A percentile compares a stretch with the other conserved stretches of the same genome.
phyloP scores from a whole-genome alignment of 2,113 vertebrate species.

The Chloropsis hardwickii region DNA sequence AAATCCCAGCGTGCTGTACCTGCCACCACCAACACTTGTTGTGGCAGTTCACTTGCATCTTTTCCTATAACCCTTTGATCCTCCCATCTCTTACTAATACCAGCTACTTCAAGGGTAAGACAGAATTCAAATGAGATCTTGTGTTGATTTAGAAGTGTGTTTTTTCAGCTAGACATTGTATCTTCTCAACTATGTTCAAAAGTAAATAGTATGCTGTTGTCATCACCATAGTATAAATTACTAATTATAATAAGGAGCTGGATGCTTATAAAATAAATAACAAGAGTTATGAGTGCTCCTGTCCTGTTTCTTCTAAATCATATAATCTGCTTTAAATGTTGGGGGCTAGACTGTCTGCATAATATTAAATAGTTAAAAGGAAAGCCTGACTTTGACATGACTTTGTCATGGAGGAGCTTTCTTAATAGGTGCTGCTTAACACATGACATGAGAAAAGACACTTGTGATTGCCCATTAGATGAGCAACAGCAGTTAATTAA shows the following conservation, averaged over 20 bases:
- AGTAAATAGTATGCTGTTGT: not conserved
- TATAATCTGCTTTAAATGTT: not conserved
- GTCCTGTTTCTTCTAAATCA: not conserved
- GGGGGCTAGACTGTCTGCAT: not conserved
- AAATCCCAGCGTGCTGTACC: not conserved
- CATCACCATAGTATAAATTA: not conserved
- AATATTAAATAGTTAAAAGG: slow-evolving; percentile 19
- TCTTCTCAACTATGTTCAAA: not conserved
- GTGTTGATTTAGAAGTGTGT: not conserved
- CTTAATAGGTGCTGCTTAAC: slow-evolving; percentile 12
- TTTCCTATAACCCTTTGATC: slow-evolving; percentile 27
- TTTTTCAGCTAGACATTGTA: not conserved
- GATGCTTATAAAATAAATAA: not conserved
- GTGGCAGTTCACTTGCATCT: not conserved
- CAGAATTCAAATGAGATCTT: not conserved
- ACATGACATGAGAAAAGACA: not conserved
- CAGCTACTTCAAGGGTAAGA: slow-evolving; percentile 34
- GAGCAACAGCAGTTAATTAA: slow-evolving; percentile 25
- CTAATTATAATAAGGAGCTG: not conserved
- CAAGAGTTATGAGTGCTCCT: not conserved
- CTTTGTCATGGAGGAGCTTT: not conserved
- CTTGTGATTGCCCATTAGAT: slow-evolving; percentile 38
- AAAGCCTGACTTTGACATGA: not conserved
- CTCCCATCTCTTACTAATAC: slow-evolving; percentile 10
- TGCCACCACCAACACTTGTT: not conserved